phyloP scores from a whole-genome alignment of 2,888 invertebrate species.

The Ephialtes manifestator region DNA sequence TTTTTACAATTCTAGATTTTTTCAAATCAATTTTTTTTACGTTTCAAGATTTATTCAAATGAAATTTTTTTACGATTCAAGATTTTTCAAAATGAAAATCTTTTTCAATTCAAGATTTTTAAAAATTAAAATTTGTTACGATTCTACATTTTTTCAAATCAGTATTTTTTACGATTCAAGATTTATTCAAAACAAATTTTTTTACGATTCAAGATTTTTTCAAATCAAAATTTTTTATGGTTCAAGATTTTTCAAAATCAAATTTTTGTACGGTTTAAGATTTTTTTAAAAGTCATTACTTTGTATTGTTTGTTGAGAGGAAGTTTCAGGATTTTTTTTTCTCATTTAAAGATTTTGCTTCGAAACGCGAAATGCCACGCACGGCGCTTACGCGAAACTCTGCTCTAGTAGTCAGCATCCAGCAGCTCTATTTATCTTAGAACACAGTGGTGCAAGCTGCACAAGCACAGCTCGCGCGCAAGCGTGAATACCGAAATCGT shows the following conservation, averaged over 20 bases:
- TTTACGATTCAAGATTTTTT: background rate
- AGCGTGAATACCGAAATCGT: constrained; percentile 35
- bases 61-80: background rate
- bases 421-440: constrained; percentile 1
- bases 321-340: no score
- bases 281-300: no score
- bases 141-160: background rate
- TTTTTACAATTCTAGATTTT: no score
- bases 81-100: background rate
- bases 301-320: no score
- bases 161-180: no score
- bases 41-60: no score
- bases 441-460: constrained; percentile 10
- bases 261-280: no score
- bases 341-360: background rate
- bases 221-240: background rate
- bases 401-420: background rate
- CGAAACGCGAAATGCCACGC: background rate
- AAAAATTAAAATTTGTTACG: no score
- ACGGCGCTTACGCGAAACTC: background rate
- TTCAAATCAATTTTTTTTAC: no score
- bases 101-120: no score
- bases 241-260: no score
- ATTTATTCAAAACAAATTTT: background rate
- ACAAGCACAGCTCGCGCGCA: constrained; percentile 42